Base-by-base conservation (phyloP, 35 echinoderm and acorn worm species). In the Diadema setosum region DNA sequence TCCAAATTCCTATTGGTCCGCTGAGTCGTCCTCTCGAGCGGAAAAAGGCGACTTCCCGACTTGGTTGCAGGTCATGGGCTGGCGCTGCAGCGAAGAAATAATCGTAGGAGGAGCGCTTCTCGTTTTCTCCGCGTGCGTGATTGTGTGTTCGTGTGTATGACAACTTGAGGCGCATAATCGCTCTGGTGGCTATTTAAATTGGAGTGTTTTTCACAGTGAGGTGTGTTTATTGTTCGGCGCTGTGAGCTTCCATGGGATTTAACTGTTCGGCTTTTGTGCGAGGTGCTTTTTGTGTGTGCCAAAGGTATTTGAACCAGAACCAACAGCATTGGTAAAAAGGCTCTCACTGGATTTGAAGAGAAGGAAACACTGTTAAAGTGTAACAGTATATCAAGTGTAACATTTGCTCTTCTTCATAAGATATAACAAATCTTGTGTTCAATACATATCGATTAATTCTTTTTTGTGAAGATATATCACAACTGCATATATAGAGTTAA, bases 31-130 rank as follows among this genome's bases (percentile, higher is more conserved):
- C 63, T 67, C 27, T n/a, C 63, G 21, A 67, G 63, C 63, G 63
- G 63, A 67, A 67, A 67, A 67, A 67, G 37, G 63, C 63, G 30
- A 67, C 63, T 67, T 67, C 63, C 63, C 63, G 63, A 67, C 24
- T 63, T 14, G 2, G 63, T 67, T 67, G 63, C 8, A n/a, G 21
- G 63, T 67, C 21, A 34, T 34, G 37, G 37, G 63, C 61, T 34
- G 37, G 63, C 30, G 2, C 63, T 26, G 63, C 63, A 33, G 63
- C 24, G 30, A 67, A 32, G 63, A 67, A 67, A 67, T 67, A 67
- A 67, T 67, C 63, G 63, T 67, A 67, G 63, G 63, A 67, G 63
- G 63, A 67, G 63, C 37, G 30, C 63, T 34, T 33, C 63, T 67
- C 63, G 18, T 67, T 33, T 67, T 67, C n/a, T 65, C 5, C 36